Conservation (phyloP, 2,113 vertebrate genomes). For the Peucedramus taeniatus region DNA sequence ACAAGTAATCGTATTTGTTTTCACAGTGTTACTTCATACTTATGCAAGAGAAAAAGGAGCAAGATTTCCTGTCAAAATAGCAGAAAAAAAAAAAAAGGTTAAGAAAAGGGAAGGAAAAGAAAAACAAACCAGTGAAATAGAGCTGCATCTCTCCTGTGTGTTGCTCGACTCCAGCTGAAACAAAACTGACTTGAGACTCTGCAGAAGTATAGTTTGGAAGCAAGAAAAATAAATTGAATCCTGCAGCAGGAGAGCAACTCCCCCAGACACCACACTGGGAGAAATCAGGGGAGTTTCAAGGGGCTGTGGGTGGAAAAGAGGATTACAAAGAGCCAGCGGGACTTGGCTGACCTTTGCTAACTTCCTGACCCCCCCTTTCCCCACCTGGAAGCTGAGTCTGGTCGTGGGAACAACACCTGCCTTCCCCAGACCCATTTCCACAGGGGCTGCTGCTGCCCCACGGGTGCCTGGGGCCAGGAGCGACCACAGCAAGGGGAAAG, state of each 20-base stretch:
- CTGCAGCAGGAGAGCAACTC: conserved; percentile 31
- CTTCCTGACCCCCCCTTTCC: conserved; percentile 37
- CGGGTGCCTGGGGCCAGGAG: not conserved
- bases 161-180: conserved; percentile 50
- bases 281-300: conserved; percentile 53
- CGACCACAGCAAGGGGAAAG: fast-evolving
- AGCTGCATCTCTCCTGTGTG: conserved; percentile 5
- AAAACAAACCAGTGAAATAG: conserved; percentile 44
- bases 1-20: not conserved
- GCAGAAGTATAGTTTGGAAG: conserved; percentile 49
- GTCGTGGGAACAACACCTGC: conserved; percentile 62
- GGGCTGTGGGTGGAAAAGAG: conserved; percentile 56
- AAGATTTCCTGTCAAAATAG: conserved; percentile 44
- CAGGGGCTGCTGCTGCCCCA: not conserved
- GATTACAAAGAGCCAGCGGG: conserved; percentile 44
- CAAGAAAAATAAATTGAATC: conserved; percentile 40
- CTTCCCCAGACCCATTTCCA: not conserved
- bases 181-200: conserved; percentile 39
- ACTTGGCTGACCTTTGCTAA: conserved; percentile 46
- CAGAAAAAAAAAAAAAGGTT: not conserved
- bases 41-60: conserved; percentile 20
- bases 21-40: conserved; percentile 20
- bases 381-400: not conserved
- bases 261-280: not conserved
- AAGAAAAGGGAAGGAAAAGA: not conserved